Evolutionary conservation across 2,888 invertebrate genomes (phyloP).

Genomic region (Chymomyza fuscimana): DNA sequence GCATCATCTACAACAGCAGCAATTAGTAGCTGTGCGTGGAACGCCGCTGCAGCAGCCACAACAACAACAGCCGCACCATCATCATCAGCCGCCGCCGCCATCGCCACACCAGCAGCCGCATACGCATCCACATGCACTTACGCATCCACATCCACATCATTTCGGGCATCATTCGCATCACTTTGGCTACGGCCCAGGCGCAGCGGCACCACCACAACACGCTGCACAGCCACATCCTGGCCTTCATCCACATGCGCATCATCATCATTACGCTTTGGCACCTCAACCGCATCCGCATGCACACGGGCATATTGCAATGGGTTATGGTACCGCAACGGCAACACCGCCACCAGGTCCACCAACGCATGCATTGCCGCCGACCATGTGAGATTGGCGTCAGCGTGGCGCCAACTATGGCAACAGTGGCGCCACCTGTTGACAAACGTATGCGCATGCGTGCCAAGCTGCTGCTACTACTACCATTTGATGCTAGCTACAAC

Average conservation of each 20-base stretch:
- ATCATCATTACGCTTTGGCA: slow-evolving; percentile 32
- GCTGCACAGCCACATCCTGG: slow-evolving; percentile 1
- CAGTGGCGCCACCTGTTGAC: slow-evolving; percentile 72
- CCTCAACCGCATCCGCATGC: slow-evolving; percentile 41
- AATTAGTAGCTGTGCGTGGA: slow-evolving; percentile 43
- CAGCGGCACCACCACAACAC: background rate
- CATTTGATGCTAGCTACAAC: slow-evolving; percentile 44
- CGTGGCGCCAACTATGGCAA: slow-evolving; percentile 66
- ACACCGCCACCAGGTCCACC: slow-evolving; percentile 24
- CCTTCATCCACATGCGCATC: slow-evolving; percentile 45
- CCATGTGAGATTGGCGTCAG: slow-evolving; percentile 68
- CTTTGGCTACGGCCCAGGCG: background rate
- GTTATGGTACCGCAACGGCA: slow-evolving; percentile 57
- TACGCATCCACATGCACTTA: slow-evolving; percentile 27
- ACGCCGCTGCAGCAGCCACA: slow-evolving; percentile 25
- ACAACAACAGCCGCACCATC: slow-evolving; percentile 27
- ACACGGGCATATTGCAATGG: slow-evolving; percentile 62
- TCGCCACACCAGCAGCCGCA: slow-evolving; percentile 32
- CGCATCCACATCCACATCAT: slow-evolving; percentile 40
- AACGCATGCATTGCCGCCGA: slow-evolving; percentile 32
- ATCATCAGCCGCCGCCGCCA: slow-evolving; percentile 37
- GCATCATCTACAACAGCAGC: slow-evolving; percentile 35
- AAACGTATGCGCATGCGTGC: slow-evolving; percentile 33
- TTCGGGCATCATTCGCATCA: slow-evolving; percentile 14
- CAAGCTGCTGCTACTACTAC: background rate